Evolutionary conservation across 2,797 vertebrate species (phyloP).

Genomic region (Ficedula albicollis): DNA sequence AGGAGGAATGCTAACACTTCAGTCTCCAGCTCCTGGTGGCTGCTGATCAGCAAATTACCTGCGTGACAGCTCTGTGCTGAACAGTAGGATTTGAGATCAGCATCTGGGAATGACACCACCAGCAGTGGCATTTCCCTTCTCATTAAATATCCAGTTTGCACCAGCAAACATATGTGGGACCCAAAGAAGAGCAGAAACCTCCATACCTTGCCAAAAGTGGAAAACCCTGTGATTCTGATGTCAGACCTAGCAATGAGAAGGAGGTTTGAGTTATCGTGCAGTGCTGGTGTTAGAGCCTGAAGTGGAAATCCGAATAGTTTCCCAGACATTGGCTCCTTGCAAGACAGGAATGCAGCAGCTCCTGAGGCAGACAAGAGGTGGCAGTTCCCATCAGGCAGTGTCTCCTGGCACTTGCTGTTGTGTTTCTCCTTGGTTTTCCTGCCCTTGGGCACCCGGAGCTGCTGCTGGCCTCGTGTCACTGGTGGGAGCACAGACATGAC

Average conservation of each 20-base stretch:
- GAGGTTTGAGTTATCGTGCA: not conserved
- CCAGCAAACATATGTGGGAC: not conserved
- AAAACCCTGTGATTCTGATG: not conserved
- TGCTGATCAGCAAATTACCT: fast-evolving
- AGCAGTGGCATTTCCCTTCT: not conserved
- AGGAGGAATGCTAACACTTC: not conserved
- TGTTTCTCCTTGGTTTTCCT: fast-evolving
- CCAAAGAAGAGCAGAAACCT: not conserved
- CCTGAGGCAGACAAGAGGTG: not conserved
- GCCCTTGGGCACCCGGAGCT: not conserved
- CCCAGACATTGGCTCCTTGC: not conserved
- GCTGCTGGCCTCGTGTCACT: fast-evolving
- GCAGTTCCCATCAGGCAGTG: not conserved
- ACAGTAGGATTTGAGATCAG: not conserved
- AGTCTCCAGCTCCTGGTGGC: not conserved
- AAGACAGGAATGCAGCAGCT: not conserved
- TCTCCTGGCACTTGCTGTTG: fast-evolving
- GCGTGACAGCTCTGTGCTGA: fast-evolving
- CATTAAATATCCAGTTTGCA: not conserved
- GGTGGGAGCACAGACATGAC: fast-evolving
- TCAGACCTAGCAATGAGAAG: not conserved
- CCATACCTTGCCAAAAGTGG: fast-evolving
- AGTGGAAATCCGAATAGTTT: not conserved
- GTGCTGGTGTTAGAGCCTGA: not conserved
- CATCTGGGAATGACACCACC: not conserved